Percentiles rank a stretch among this genome's conserved stretches.
phyloP scores from a whole-genome alignment of 2,888 invertebrate genomes.

The Cryptocephalus moraei region DNA sequence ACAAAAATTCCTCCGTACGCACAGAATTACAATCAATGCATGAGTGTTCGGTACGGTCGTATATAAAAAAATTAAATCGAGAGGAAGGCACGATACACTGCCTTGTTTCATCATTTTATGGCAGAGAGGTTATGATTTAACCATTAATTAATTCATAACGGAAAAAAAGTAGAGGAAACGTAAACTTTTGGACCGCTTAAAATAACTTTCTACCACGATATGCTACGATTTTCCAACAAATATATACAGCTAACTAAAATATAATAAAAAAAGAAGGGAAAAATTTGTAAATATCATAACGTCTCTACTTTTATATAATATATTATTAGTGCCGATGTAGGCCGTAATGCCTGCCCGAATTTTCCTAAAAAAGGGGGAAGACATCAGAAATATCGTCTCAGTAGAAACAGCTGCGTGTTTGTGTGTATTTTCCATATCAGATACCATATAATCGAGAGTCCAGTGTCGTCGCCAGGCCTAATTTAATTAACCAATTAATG shows the following conservation, averaged over 20 bases:
- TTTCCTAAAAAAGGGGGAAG: slow-evolving; percentile 23
- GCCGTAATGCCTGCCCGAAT: slow-evolving; percentile 29
- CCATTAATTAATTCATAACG: slow-evolving; percentile 15
- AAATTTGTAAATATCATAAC: slow-evolving; percentile 30
- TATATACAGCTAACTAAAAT: slow-evolving; percentile 9
- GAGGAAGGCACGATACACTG: slow-evolving; percentile 37
- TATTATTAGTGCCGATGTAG: slow-evolving; percentile 33
- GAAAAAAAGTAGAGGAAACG: slow-evolving; percentile 3
- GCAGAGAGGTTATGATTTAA: slow-evolving; percentile 37
- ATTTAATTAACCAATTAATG: slow-evolving; percentile 27
- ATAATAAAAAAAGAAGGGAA: slow-evolving; percentile 9
- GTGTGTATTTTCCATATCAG: slow-evolving; percentile 17
- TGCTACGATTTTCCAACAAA: slow-evolving; percentile 16
- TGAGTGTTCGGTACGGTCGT: slow-evolving; percentile 29
- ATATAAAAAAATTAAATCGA: slow-evolving; percentile 31
- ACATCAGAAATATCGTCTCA: slow-evolving; percentile 27
- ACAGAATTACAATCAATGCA: slow-evolving; percentile 2
- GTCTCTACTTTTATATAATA: slow-evolving; percentile 27
- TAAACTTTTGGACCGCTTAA: background rate
- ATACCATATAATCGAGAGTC: slow-evolving; percentile 31
- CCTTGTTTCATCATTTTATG: slow-evolving; percentile 25
- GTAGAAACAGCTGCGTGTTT: slow-evolving; percentile 1
- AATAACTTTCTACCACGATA: slow-evolving; percentile 12
- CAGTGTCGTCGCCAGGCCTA: slow-evolving; percentile 41
- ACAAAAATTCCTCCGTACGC: slow-evolving; percentile 23